Base-by-base conservation (phyloP, 2,113 vertebrate genomes). In the Peromyscus polionotus region DNA sequence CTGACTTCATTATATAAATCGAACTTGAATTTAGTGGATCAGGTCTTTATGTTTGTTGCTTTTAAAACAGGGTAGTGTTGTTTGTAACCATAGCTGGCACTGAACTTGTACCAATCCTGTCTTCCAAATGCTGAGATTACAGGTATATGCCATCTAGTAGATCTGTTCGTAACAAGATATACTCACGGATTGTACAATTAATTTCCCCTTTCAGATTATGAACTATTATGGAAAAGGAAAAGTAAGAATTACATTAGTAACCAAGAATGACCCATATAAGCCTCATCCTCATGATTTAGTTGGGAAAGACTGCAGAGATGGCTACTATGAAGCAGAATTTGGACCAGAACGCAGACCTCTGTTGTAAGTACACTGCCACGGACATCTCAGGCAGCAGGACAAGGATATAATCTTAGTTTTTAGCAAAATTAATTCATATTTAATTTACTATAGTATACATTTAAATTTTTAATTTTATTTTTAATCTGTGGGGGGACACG, bases 221-320 rank as follows among this genome's bases (percentile, higher is more conserved):
- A 99, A 99, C 97, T 99, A 99, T 97, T 98, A 97, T 72, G 99
- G 99, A 91, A 99, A 99, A 98, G 99, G 99, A 90, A 99, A 99
- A 98, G 99, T 99, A 84, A 99, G 99, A 68, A 99, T 99, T 86
- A 99, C 99, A 0, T 73, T 99, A 98, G 99, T 99, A 97, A 99
- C 99, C 0, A 99, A 99, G 97, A 99, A 99, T 39, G 99, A 99
- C 45, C 99, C 99, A 0, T 99, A 99, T 98, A 99, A 99, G 93
- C 99, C 99, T 2, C 99, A 99, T 93, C 99, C 99, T 26, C 99
- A 99, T 28, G 99, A 99, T 98, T 98, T 99, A 97, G 99, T 99
- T 97, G 99, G 99, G 76, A 99, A 99, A 97, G 99, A 99, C 98
- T 99, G 99, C 98, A 99, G 98, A 98, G 99, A 99, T 92, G 99